These are phyloP conservation scores for Percopsis omiscomaycus DNA, from an alignment of 2,797 vertebrate species.

Conservation along the genomic window DNA sequence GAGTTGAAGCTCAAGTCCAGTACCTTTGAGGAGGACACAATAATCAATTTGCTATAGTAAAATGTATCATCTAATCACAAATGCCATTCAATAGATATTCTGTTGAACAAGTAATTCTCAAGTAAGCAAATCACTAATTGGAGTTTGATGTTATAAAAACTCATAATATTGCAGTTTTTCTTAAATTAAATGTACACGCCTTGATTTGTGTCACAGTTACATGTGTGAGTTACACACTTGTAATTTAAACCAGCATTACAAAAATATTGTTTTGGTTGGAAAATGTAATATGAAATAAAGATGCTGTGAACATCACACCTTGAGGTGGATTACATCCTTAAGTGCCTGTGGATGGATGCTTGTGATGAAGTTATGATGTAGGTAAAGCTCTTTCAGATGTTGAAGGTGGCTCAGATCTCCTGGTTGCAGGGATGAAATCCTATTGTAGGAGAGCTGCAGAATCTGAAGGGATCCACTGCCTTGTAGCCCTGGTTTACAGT, in stretches of 20 bases:
- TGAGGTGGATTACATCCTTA: slow-evolving; percentile 76
- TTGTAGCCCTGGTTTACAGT: slow-evolving; percentile 62
- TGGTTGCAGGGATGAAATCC: slow-evolving; percentile 70
- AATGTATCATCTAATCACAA: too few species aligned
- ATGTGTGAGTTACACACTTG: too few species aligned
- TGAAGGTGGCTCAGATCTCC: slow-evolving; percentile 76
- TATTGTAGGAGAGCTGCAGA: slow-evolving; percentile 82
- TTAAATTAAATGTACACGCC: too few species aligned
- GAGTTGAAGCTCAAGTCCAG: slow-evolving; percentile 85
- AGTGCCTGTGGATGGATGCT: slow-evolving; percentile 81
- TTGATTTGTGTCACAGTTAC: too few species aligned
- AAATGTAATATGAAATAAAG: neutral
- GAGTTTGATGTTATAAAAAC: too few species aligned
- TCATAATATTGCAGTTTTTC: too few species aligned
- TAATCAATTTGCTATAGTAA: slow-evolving; percentile 1
- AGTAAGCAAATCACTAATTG: neutral
- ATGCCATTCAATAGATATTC: too few species aligned
- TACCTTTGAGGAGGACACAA: slow-evolving; percentile 66
- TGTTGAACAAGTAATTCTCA: neutral
- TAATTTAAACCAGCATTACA: too few species aligned
- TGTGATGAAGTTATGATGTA: slow-evolving; percentile 83
- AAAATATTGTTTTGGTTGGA: too few species aligned
- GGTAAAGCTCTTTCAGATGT: slow-evolving; percentile 77
- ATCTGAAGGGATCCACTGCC: slow-evolving; percentile 69
- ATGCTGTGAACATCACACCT: slow-evolving; percentile 67